Evolutionary conservation across 2,888 invertebrate genomes (phyloP).

Genomic region (Apodemia hepburni): DNA sequence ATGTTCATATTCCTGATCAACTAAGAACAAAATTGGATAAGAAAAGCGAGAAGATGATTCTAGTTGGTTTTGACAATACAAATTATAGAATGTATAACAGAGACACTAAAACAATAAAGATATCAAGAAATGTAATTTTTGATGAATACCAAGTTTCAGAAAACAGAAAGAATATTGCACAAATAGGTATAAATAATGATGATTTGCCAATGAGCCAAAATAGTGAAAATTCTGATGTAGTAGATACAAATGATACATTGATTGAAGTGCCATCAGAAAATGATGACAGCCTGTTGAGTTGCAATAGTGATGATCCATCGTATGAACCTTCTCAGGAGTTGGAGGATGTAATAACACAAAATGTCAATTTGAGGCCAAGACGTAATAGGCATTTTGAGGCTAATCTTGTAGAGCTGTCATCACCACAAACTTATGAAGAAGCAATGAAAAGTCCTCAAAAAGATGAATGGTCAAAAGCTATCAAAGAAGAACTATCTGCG

Average conservation of each 20-base stretch:
- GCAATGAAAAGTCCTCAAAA: slow-evolving; percentile 30
- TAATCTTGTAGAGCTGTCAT: slow-evolving; percentile 31
- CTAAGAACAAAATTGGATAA: slow-evolving; percentile 34
- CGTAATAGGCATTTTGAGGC: slow-evolving; percentile 29
- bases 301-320: slow-evolving; percentile 25
- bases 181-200: slow-evolving; percentile 26
- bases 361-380: slow-evolving; percentile 32
- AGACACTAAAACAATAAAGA: slow-evolving; percentile 10
- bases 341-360: slow-evolving; percentile 18
- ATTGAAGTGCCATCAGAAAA: slow-evolving; percentile 18
- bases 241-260: too few species aligned
- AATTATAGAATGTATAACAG: slow-evolving; percentile 16
- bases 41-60: slow-evolving; percentile 35
- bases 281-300: slow-evolving; percentile 28
- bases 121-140: slow-evolving; percentile 33
- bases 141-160: slow-evolving; percentile 31
- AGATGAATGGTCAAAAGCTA: slow-evolving; percentile 29
- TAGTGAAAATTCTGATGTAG: too few species aligned
- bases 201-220: slow-evolving; percentile 6
- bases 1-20: slow-evolving; percentile 39
- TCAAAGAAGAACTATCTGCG: slow-evolving; percentile 32
- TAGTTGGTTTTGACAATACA: slow-evolving; percentile 16
- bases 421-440: slow-evolving; percentile 34
- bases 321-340: slow-evolving; percentile 35
- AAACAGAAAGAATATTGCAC: slow-evolving; percentile 25